Evolutionary conservation across 2,888 invertebrate species (phyloP).

Genomic region (Apamea monoglypha): DNA sequence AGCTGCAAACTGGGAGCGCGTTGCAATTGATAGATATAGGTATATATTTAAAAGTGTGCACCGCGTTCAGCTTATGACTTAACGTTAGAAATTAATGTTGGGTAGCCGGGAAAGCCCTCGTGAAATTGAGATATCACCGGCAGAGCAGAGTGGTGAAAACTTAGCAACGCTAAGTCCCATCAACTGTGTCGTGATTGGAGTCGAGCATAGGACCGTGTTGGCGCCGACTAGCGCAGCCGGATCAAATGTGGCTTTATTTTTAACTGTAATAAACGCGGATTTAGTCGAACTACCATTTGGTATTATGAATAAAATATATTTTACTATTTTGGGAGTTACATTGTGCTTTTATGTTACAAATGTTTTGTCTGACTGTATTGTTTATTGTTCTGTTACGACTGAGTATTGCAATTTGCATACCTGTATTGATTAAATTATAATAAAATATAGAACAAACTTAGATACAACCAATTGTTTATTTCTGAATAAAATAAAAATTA

Average conservation of each 20-base stretch:
- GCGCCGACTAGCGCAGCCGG: conserved; percentile 48
- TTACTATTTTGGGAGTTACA: conserved; percentile 31
- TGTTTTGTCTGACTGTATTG: conserved; percentile 7
- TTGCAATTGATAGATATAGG: conserved; percentile 36
- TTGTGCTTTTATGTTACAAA: conserved; percentile 23
- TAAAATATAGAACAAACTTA: neutral
- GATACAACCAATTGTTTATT: neutral
- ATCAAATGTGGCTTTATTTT: conserved; percentile 65
- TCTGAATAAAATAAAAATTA: neutral
- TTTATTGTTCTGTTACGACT: neutral
- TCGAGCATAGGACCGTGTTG: conserved; percentile 65
- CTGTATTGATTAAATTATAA: neutral
- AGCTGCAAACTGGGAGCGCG: conserved; percentile 69
- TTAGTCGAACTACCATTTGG: conserved; percentile 34
- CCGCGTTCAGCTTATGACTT: conserved; percentile 75
- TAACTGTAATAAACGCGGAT: conserved; percentile 51
- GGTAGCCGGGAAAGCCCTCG: conserved; percentile 81
- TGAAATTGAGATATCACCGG: conserved; percentile 84
- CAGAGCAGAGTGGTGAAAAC: conserved; percentile 85
- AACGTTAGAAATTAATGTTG: conserved; percentile 80
- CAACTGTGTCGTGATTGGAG: conserved; percentile 77
- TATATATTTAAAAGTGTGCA: conserved; percentile 56
- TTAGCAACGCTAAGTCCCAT: conserved; percentile 87
- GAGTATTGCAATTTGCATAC: neutral
- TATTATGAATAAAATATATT: conserved; percentile 43